Base-by-base conservation (phyloP, 2,888 invertebrate genomes). In the Odontothrips loti region DNA sequence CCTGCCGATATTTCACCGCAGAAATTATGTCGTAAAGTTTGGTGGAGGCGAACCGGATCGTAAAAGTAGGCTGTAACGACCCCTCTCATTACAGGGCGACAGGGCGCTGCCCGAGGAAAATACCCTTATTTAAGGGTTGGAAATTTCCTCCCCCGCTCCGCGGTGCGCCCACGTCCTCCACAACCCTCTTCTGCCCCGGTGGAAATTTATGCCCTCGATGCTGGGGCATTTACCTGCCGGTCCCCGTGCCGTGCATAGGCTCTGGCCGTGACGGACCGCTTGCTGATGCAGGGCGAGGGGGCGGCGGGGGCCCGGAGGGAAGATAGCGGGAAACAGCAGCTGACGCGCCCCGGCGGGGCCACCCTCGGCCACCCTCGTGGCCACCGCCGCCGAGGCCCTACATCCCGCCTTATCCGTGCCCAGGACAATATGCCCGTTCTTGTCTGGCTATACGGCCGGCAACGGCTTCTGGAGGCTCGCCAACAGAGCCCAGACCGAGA, bases 41-140 rank as follows among this genome's bases (percentile, higher is more conserved):
- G 51, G n/a, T n/a, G n/a, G 51, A 51, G 27, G 68, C 68, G 68
- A 10, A 75, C 1, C 68, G 27, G 68, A 75, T 75, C 68, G 68
- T 75, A 75, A 75, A 75, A 75, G 68, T 75, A 6, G 17, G 58
- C n/a, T 6, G 68, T 75, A 75, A 75, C 68, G 68, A 58, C 17
- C 58, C 20, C 58, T 17, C 58, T 75, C 68, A 75, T 75, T 75
- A 75, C 27, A 10, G 27, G 27, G 23, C 27, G 34, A 6, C 3
- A 6, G 3, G 34, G 34, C 34, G 34, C 3, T n/a, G 20, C 15
- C 58, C 51, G 51, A 12, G 10, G 51, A 51, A 20, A 51, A 51
- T 58, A n/a, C 58, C 6, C 15, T 58, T 15, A 58, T 58, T 58
- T 58, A 58, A 58, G 34, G 6, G 58, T 58, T 58, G 17, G 34